Evolutionary conservation across 2,797 vertebrate genomes (phyloP), one percentile per base, ranked within the genome.

Genomic region (Acanthurus leucopareius): DNA sequence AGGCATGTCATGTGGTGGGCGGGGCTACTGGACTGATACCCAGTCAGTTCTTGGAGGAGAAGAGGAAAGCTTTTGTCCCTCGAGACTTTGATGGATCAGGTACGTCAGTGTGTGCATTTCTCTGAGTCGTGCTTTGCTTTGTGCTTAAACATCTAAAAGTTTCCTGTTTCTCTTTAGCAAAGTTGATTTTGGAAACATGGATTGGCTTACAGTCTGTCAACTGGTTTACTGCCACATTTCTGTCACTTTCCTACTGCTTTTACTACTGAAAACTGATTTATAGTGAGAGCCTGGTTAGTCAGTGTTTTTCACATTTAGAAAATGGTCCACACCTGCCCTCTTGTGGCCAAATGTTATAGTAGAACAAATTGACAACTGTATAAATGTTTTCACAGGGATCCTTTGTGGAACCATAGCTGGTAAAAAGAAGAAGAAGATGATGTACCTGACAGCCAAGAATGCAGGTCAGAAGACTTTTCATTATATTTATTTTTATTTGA

Each of bases 371-470:
- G 10, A 11, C 8, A 60, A 7, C 0, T 13, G 2, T 10, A 49
- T 11, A 15, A 54, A 53, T 57, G 51, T 14, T 76, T 76, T 80
- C 71, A 4, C 42, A 99, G 98, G 97, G 64, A 97, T 97, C 69
- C 97, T 99, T 79, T 99, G 98, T 69, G 98, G 98, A 84, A 97
- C 98, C 71, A 92, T 99, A 88, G 96, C 96, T 86, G 97, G 96
- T 86, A 99, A 99, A 87, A 99, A 98, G 94, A 99, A 99, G 95
- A 99, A 99, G 90, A 99, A 97, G 89, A 99, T 98, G 97, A 99
- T 99, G 98, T 99, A 99, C 86, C 95, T 99, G 73, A 98, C 97
- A 25, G 98, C 98, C 73, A 97, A 96, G 94, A 99, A 99, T 82
- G 97, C 98, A 96, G 98, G 98, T 98, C 79, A 74, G 80, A 73